Percentiles rank a stretch among this genome's conserved stretches.
These are phyloP conservation scores for Bergia sp. DNA, from an alignment of 92 coral and sea anemone species.

Conservation along the genomic window DNA sequence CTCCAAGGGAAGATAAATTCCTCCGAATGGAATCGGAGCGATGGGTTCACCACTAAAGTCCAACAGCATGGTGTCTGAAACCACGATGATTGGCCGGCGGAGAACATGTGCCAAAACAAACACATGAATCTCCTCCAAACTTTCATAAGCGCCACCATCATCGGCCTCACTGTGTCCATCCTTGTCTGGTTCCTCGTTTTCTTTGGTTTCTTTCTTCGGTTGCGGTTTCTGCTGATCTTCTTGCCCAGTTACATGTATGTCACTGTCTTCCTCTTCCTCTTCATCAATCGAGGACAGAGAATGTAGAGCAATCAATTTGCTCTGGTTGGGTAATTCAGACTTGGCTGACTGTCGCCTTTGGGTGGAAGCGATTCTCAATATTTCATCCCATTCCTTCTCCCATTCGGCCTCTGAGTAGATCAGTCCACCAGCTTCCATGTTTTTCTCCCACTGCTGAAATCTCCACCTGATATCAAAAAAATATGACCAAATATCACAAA, in stretches of 20 bases:
- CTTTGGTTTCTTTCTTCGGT: constrained; percentile 1
- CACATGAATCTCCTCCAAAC: constrained; percentile 95
- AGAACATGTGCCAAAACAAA: constrained; percentile 94
- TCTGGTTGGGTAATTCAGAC: constrained; percentile 20
- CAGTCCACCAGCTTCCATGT: constrained; percentile 88
- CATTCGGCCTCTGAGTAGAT: constrained; percentile 85
- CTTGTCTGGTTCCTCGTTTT: constrained; percentile 22
- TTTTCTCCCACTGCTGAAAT: constrained; percentile 80
- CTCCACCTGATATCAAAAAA: constrained; percentile 63
- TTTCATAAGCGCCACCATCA: constrained; percentile 82
- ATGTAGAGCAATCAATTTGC: constrained; percentile 33
- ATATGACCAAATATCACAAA: neutral
- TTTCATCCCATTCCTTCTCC: constrained; percentile 89
- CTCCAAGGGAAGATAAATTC: constrained; percentile 91
- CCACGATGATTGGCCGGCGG: constrained; percentile 86
- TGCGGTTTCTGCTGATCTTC: constrained; percentile 5
- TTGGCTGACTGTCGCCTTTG: constrained; percentile 52
- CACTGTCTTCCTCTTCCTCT: constrained; percentile 34
- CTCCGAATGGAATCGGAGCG: constrained; percentile 98
- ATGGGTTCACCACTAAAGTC: constrained; percentile 93
- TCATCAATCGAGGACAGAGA: constrained; percentile 64
- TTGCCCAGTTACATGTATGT: neutral
- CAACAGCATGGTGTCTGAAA: constrained; percentile 80
- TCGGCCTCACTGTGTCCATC: constrained; percentile 27
- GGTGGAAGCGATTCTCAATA: constrained; percentile 82